These are phyloP conservation scores for Agrochola circellaris DNA, from an alignment of 2,888 invertebrate genomes.

Conservation along the genomic window DNA sequence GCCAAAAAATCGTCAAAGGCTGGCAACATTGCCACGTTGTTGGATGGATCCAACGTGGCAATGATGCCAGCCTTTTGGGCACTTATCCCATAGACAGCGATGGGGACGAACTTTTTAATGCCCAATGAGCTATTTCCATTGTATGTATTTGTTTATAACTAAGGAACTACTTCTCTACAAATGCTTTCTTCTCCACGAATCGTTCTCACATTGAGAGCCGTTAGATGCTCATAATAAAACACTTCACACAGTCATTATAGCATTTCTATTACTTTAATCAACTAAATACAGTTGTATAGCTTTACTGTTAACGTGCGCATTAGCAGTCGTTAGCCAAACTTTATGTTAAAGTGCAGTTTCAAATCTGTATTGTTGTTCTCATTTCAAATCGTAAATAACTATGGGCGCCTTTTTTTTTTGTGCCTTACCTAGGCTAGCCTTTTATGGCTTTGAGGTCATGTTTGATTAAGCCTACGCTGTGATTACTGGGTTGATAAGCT, in stretches of 20 bases:
- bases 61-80: background rate
- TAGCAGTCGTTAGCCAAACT: conserved; percentile 35
- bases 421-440: conserved; percentile 53
- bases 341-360: conserved; percentile 24
- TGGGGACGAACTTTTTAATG: background rate
- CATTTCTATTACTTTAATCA: conserved; percentile 56
- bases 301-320: conserved; percentile 55
- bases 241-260: conserved; percentile 56
- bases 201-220: conserved; percentile 31
- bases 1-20: background rate
- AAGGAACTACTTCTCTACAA: background rate
- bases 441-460: conserved; percentile 68
- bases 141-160: background rate
- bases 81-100: background rate
- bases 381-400: conserved; percentile 54
- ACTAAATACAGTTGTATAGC: conserved; percentile 49
- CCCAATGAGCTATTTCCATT: background rate
- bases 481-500: conserved; percentile 57
- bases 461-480: conserved; percentile 55
- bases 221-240: conserved; percentile 44
- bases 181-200: conserved; percentile 4
- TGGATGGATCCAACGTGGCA: background rate
- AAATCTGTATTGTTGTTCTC: conserved; percentile 50
- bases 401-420: conserved; percentile 37
- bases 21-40: too few species aligned